These are phyloP conservation scores for Amphilophus citrinellus DNA, from an alignment of 2,113 vertebrate species.

Conservation along the genomic window DNA sequence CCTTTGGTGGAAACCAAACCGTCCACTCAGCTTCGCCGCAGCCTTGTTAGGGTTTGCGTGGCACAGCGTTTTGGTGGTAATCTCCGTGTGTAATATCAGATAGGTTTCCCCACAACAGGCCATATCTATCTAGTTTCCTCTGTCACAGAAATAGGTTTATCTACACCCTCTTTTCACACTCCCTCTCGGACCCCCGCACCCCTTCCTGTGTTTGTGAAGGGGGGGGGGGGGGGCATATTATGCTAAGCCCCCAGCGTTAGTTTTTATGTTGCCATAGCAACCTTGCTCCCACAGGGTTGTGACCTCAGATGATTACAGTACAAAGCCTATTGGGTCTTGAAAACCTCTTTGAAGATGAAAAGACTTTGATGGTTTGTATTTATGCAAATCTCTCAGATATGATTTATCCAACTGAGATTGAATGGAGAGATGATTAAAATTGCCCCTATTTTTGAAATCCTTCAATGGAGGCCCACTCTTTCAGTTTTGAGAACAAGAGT, in stretches of 20 bases:
- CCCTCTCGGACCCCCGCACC: slow-evolving; percentile 52
- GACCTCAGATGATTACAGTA: slow-evolving; percentile 99
- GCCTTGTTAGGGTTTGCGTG: slow-evolving; percentile 46
- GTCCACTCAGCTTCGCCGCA: slow-evolving; percentile 35
- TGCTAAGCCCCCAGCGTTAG: slow-evolving; percentile 99
- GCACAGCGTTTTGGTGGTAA: slow-evolving; percentile 37
- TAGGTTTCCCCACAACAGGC: slow-evolving; percentile 45
- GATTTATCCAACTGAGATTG: slow-evolving; percentile 99
- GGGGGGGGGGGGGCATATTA: slow-evolving; percentile 89
- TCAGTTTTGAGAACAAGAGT: slow-evolving; percentile 90
- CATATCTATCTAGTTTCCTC: slow-evolving; percentile 60
- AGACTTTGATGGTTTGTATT: slow-evolving; percentile 99
- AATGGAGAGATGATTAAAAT: slow-evolving; percentile 99
- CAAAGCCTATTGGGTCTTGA: slow-evolving; percentile 99
- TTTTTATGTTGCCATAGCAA: slow-evolving; percentile 99
- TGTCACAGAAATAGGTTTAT: slow-evolving; percentile 76
- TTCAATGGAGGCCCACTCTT: slow-evolving; percentile 94
- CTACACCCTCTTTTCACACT: slow-evolving; percentile 74
- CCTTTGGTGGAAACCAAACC: slow-evolving; percentile 52
- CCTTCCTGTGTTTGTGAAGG: slow-evolving; percentile 81
- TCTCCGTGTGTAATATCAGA: slow-evolving; percentile 59
- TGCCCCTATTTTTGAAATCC: slow-evolving; percentile 90
- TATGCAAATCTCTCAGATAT: slow-evolving; percentile 99
- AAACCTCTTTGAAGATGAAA: slow-evolving; percentile 99
- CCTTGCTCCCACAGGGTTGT: slow-evolving; percentile 99